Base-by-base conservation (phyloP, 2,113 vertebrate genomes). In the Psophia crepitans region DNA sequence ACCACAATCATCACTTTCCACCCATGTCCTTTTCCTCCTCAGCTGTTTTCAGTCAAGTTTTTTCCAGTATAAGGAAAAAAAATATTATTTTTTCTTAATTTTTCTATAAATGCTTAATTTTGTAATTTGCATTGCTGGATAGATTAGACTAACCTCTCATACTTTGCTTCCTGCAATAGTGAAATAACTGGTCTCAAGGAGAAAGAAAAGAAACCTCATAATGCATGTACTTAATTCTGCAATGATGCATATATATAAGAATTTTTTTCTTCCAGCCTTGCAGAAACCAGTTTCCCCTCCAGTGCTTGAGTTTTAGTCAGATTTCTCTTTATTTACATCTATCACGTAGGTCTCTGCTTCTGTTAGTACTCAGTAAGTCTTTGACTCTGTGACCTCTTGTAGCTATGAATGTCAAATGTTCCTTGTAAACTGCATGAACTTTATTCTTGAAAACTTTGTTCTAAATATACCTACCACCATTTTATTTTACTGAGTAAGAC, bases 41-140 rank as follows among this genome's bases (percentile, higher is more conserved):
- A 79, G 37, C 8, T 56, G 10, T 85, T 88, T 88, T 35, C 48
- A 44, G 37, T 56, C 22, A 84, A 86, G 39, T 8, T 54, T 78
- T 8, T 54, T 78, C 37, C 41, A 54, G 5, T 28, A 19, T 32
- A 71, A 46, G 13, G 3, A 28, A 82, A 83, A 78, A 76, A 49
- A 30, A 3, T 0, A 3, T 0, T 1, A 1, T 6, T 1, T 60
- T 43, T 73, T 79, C 32, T 0, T 0, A 65, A 65, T 51, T 51
- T 48, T 65, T 79, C 17, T 44, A 11, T 58, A 71, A 88, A 71
- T n/a, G 11, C 8, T 41, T 56, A 39, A 48, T 26, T 21, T 75
- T 41, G 22, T 30, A 46, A 39, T 85, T 78, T 85, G 12, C 43
- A 79, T 16, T 76, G 24, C 44, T 58, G 30, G 41, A 43, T 30